Evolutionary conservation across 2,113 vertebrate genomes (phyloP).

Genomic region (Cephalopterus ornatus): DNA sequence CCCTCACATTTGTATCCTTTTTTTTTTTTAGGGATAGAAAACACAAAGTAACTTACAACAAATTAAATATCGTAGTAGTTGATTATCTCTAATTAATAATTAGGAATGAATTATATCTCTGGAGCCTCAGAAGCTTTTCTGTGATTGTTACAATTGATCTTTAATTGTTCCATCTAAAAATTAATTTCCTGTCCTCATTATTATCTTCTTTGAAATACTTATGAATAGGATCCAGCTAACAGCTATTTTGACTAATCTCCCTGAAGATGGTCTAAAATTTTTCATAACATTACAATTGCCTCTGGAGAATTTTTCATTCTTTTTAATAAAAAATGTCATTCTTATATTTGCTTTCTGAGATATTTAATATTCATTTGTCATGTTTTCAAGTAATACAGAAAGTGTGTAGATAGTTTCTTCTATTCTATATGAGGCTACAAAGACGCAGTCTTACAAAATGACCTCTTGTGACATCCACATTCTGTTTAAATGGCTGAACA

Average conservation of each 20-base stretch:
- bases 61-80: background rate
- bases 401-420: background rate
- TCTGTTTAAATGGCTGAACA: background rate
- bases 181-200: slow-evolving; percentile 10
- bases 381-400: background rate
- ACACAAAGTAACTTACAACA: background rate
- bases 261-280: background rate
- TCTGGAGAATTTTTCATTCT: background rate
- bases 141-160: slow-evolving; percentile 7
- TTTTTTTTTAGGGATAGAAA: background rate
- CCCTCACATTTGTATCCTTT: background rate
- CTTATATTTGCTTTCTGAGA: background rate
- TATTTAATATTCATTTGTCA: background rate
- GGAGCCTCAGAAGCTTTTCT: background rate
- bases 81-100: slow-evolving; percentile 15
- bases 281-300: background rate
- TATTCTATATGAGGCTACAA: background rate
- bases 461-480: background rate
- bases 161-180: slow-evolving; percentile 34
- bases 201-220: background rate
- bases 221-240: background rate
- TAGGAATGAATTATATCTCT: background rate
- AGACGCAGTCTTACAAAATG: background rate
- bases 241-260: slow-evolving; percentile 14
- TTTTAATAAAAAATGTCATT: background rate